Base-by-base conservation (phyloP, 2,888 invertebrate genomes). In the Leptinotarsa rubiginosa region DNA sequence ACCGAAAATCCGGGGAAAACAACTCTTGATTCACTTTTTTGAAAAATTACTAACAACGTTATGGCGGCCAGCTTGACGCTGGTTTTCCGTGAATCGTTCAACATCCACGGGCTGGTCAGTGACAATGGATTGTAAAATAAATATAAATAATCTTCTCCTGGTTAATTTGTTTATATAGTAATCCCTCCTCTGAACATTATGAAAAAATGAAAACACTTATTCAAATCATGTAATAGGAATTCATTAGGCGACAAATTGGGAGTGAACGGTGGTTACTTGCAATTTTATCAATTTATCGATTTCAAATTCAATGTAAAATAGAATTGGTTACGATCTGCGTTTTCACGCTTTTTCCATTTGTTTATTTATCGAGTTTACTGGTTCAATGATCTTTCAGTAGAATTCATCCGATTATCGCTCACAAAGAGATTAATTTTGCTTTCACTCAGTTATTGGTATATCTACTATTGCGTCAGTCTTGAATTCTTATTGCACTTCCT, bases 261-360 rank as follows among this genome's bases (percentile, higher is more conserved):
- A 81, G 77, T 77, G 78, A 78, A 77, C 79, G 77, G 81, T 76
- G 78, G 78, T 78, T 77, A 75, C 72, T 78, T 78, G 79, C 74
- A 76, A 79, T 78, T 69, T 76, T 80, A 82, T 80, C 82, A 79
- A 82, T 80, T 74, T 77, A 78, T 80, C 73, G 79, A 75, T 79
- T 56, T 76, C 75, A 78, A 75, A 71, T 73, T 75, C 66, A 62
- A 75, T 52, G 56, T 54, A 70, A 66, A 70, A 31, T 16, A 62
- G 13, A 31, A 10, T 56, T 15, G 16, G 73, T 79, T 70, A 66
- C 71, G 72, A 41, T 70, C 75, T 31, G 47, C 47, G 66, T 59
- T 72, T 77, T 78, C 75, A 72, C 76, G 73, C 69, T 77, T 80
- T 80, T 78, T 77, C 75, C 75, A 72, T 73, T 77, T 72, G 73